These are phyloP conservation scores for Bombyx mandarina DNA, from an alignment of 1,140 invertebrate species.

Conservation along the genomic window DNA sequence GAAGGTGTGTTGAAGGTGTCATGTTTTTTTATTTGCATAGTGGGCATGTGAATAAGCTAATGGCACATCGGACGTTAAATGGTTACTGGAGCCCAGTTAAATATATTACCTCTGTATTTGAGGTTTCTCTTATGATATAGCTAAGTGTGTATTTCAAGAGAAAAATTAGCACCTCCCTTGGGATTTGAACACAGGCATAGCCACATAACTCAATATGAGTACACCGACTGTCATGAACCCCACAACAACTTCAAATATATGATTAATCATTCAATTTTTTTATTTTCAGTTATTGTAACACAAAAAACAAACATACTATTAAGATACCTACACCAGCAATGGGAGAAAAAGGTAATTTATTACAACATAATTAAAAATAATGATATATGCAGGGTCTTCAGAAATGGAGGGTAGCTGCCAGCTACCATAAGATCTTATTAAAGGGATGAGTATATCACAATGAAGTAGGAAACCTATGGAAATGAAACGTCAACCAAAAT, in stretches of 20 bases:
- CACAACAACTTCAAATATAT: neutral
- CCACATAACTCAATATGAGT: neutral
- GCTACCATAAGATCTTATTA: too few species aligned
- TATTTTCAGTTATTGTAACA: constrained; percentile 89
- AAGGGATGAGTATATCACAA: too few species aligned
- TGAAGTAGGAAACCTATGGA: too few species aligned
- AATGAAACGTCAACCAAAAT: too few species aligned
- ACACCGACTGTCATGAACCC: neutral
- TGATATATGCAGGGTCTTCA: too few species aligned
- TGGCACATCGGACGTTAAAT: too few species aligned
- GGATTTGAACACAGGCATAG: neutral
- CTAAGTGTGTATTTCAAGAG: constrained; percentile 7
- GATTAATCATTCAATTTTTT: constrained; percentile 22
- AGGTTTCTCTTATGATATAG: neutral
- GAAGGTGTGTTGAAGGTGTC: too few species aligned
- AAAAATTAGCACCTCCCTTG: neutral
- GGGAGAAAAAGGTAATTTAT: constrained; percentile 88
- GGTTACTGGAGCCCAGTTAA: too few species aligned
- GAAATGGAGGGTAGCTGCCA: too few species aligned
- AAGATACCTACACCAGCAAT: constrained; percentile 93
- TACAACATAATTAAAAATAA: neutral
- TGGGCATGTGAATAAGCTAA: too few species aligned
- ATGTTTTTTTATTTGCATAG: too few species aligned
- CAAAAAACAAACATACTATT: constrained; percentile 95
- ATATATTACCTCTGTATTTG: too few species aligned